Conservation (phyloP, 2,797 vertebrate species). For the Intellagama lesueurii region DNA sequence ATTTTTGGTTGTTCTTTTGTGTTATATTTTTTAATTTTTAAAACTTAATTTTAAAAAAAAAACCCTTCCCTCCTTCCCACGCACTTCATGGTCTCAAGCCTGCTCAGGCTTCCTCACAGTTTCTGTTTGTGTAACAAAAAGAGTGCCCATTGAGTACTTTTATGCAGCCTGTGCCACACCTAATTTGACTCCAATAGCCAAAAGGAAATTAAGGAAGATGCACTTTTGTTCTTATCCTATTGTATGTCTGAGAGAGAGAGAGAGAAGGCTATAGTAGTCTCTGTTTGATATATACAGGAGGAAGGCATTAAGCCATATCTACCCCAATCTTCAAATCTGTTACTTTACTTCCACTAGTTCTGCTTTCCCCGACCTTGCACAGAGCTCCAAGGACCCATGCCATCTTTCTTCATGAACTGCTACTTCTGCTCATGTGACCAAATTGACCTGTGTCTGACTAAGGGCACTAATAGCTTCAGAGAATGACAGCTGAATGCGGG, state of each 20-base stretch:
- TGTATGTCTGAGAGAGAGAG: not conserved
- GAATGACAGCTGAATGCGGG: not conserved
- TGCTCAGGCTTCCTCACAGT: not conserved
- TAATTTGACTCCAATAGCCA: not conserved
- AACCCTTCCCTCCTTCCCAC: too few species aligned
- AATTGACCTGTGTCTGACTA: not conserved
- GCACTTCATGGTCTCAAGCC: not conserved
- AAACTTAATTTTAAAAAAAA: too few species aligned
- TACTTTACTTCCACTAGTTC: not conserved
- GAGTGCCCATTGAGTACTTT: not conserved
- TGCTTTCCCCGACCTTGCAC: not conserved
- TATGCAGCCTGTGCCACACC: not conserved
- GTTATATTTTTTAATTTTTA: too few species aligned
- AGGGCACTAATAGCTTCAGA: constrained; percentile 8
- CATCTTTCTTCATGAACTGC: not conserved
- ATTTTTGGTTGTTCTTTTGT: too few species aligned
- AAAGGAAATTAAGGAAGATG: not conserved
- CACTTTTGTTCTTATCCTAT: not conserved
- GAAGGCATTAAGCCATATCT: not conserved
- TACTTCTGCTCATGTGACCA: not conserved
- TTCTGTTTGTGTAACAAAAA: not conserved
- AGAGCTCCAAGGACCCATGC: not conserved
- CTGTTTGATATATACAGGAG: not conserved
- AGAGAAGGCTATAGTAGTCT: not conserved
- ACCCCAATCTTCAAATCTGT: not conserved